Base-by-base conservation (phyloP, 23 tunicate species). In the Ciona savignyi region DNA sequence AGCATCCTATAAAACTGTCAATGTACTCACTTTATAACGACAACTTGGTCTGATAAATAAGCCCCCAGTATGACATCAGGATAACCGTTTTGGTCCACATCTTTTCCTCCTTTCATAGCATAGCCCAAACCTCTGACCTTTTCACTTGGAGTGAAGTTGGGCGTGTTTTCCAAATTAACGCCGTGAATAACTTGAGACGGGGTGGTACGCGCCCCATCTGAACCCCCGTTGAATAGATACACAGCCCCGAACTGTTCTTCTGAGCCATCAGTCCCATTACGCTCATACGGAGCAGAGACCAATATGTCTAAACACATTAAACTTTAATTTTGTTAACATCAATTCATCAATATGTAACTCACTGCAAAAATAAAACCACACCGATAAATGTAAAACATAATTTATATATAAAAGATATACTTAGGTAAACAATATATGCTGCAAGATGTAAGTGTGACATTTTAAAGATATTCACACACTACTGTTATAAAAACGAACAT, bases 61-160 rank as follows among this genome's bases (percentile, higher is more conserved):
- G 91, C 90, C 11, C 97, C 97, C 21, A 70, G 65, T 11, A 91
- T 71, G 2, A 85, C 72, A 67, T 91, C 97, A 29, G 91, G 91
- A 66, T 84, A 91, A 23, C 82, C 80, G 62, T 91, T 91, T 22
- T 56, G 32, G 65, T 91, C 97, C 22, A 84, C 25, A 34, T 91
- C 97, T 62, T 84, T 91, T 29, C 79, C 83, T 27, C 97, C 97
- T 33, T 66, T 75, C 51, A 80, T 77, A 1, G 84, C 70, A 60
- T 61, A 79, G 2, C 97, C 97, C 26, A 91, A 71, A 19, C 88
- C 90, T 23, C 81, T 32, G 32, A 91, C 65, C 0, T 71, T 62
- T n/a, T 77, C 33, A 4, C 71, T 77, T 48, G 34, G 32, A 4
- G 62, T 33, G 22, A 76, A 60, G 23, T 71, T 73, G 20, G 62